Evolutionary conservation across 1,140 invertebrate genomes (phyloP).

Genomic region (Pectinophora gossypiella): DNA sequence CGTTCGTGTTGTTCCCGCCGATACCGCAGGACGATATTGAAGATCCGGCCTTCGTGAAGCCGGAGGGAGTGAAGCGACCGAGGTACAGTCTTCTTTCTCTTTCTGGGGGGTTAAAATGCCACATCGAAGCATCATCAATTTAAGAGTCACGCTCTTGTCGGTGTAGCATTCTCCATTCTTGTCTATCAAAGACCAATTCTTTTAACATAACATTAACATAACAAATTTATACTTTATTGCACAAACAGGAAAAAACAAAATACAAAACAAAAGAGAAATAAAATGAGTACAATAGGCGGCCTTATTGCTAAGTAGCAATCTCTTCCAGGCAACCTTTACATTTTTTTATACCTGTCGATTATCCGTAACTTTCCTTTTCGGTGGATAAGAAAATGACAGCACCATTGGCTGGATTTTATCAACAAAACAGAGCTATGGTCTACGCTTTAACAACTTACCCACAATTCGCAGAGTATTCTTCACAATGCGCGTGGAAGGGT

Average conservation of each 20-base stretch:
- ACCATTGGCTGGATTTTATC: no score
- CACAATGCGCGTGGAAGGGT: slow-evolving; percentile 24
- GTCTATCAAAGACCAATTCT: neutral
- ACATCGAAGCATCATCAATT: no score
- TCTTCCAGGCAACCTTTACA: no score
- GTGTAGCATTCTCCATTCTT: neutral
- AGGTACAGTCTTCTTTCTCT: slow-evolving; percentile 23
- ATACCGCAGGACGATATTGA: slow-evolving; percentile 26
- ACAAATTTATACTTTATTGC: neutral
- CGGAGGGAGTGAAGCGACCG: slow-evolving; percentile 25
- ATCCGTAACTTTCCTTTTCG: no score
- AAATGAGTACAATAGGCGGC: no score
- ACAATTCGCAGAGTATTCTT: slow-evolving; percentile 28
- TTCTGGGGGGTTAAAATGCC: no score
- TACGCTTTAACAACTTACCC: neutral
- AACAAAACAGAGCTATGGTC: no score
- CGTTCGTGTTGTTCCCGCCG: slow-evolving; percentile 44
- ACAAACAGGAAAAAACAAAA: neutral
- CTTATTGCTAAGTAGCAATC: no score
- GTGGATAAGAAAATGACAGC: no score
- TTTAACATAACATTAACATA: neutral
- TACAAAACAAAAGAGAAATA: neutral
- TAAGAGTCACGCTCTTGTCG: neutral
- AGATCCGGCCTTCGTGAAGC: slow-evolving; percentile 32
- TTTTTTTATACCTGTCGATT: no score